phyloP scores from a whole-genome alignment of 92 coral and sea anemone genomes.

The Zoanthus sansibaricus region DNA sequence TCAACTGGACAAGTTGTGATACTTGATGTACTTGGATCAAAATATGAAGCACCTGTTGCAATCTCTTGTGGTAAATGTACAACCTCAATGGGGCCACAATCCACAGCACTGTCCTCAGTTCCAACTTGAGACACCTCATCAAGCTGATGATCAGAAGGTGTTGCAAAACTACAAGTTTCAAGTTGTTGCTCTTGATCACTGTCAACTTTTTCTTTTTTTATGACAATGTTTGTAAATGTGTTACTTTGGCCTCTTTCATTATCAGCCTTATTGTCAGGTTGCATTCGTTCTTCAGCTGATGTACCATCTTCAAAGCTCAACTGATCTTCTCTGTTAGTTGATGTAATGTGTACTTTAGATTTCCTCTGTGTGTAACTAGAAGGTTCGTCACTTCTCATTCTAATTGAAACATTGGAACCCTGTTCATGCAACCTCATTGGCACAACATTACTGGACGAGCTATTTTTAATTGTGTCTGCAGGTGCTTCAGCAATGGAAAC shows the following conservation, averaged over 20 bases:
- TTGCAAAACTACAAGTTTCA: background rate
- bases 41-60: slow-evolving; percentile 41
- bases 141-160: background rate
- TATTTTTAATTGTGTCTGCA: background rate
- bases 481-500: background rate
- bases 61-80: slow-evolving; percentile 40
- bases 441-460: background rate
- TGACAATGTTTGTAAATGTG: background rate
- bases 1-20: slow-evolving; percentile 21
- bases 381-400: background rate
- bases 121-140: background rate
- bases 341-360: background rate
- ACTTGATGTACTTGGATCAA: slow-evolving; percentile 39
- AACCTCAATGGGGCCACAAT: slow-evolving; percentile 38
- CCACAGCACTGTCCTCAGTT: background rate
- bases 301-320: slow-evolving; percentile 2
- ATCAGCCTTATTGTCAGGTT: background rate
- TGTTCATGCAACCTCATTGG: slow-evolving; percentile 1
- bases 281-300: background rate
- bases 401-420: background rate
- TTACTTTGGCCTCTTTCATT: background rate
- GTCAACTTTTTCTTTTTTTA: slow-evolving; percentile 40
- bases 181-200: slow-evolving; percentile 3
- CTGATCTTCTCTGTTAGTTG: background rate
- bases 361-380: background rate